These are phyloP conservation scores for Dichetophora obliterata DNA, from an alignment of 2,888 invertebrate genomes.

Conservation along the genomic window DNA sequence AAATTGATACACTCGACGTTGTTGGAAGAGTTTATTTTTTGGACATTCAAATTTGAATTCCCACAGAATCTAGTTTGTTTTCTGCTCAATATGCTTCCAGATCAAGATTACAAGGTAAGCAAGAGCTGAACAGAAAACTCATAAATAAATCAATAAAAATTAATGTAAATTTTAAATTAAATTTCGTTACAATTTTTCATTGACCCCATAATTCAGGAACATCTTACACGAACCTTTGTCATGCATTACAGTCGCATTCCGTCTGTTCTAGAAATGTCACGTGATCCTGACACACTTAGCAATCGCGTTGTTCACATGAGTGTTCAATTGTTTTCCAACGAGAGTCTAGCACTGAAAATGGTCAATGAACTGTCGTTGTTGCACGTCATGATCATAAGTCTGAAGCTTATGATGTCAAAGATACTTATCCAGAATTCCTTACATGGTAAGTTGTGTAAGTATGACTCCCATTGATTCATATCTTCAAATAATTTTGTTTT, in stretches of 20 bases:
- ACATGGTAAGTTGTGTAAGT: slow-evolving; percentile 75
- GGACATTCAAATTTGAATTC: slow-evolving; percentile 98
- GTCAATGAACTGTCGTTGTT: slow-evolving; percentile 90
- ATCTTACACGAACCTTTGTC: slow-evolving; percentile 93
- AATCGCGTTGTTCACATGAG: slow-evolving; percentile 98
- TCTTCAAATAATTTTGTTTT: slow-evolving; percentile 11
- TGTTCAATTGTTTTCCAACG: slow-evolving; percentile 96
- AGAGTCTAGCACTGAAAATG: slow-evolving; percentile 90
- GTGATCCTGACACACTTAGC: slow-evolving; percentile 91
- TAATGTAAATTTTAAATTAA: background rate
- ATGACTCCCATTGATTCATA: background rate
- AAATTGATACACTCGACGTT: slow-evolving; percentile 86
- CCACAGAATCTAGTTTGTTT: slow-evolving; percentile 97
- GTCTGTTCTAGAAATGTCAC: slow-evolving; percentile 86
- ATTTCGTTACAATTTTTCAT: background rate
- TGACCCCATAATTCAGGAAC: slow-evolving; percentile 76
- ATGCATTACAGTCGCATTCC: slow-evolving; percentile 96
- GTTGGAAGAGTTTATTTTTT: slow-evolving; percentile 96
- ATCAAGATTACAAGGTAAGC: slow-evolving; percentile 90
- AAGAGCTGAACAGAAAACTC: background rate
- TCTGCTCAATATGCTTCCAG: slow-evolving; percentile 93
- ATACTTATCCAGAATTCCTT: slow-evolving; percentile 89
- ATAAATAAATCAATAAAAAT: no score
- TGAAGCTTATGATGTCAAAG: slow-evolving; percentile 93
- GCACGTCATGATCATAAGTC: slow-evolving; percentile 92